Conservation (phyloP, 1,140 invertebrate genomes). For the Rhyacophila brunnea region DNA sequence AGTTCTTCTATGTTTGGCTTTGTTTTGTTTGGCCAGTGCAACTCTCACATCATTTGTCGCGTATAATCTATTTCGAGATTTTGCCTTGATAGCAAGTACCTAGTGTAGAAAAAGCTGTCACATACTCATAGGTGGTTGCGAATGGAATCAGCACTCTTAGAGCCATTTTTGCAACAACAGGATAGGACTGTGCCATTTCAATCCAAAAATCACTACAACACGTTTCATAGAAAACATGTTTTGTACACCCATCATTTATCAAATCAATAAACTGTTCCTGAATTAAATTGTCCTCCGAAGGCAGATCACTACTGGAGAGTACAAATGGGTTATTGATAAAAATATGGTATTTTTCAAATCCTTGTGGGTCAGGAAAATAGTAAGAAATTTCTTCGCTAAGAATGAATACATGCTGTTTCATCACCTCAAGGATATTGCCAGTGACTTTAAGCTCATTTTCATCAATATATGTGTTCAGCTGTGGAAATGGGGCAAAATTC, state of each 20-base stretch:
- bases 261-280: constrained; percentile 1
- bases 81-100: not conserved
- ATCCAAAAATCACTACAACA: constrained; percentile 5
- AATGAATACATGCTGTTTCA: not conserved
- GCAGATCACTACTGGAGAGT: not conserved
- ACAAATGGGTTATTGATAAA: not conserved
- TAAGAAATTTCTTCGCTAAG: no score
- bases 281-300: not conserved
- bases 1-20: constrained; percentile 4
- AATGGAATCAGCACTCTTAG: constrained; percentile 3
- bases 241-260: not conserved
- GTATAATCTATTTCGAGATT: not conserved
- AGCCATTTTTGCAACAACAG: not conserved
- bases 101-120: not conserved
- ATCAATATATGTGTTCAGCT: constrained; percentile 2
- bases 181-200: not conserved
- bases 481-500: constrained; percentile 1
- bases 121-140: not conserved
- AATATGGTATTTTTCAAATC: no score
- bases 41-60: constrained; percentile 3
- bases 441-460: not conserved
- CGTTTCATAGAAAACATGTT: constrained; percentile 1
- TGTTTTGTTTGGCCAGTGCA: constrained; percentile 4
- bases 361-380: no score
- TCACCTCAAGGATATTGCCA: constrained; percentile 1